These are phyloP conservation scores for Hystrix brachyura DNA, from an alignment of 2,113 vertebrate genomes.

Conservation along the genomic window DNA sequence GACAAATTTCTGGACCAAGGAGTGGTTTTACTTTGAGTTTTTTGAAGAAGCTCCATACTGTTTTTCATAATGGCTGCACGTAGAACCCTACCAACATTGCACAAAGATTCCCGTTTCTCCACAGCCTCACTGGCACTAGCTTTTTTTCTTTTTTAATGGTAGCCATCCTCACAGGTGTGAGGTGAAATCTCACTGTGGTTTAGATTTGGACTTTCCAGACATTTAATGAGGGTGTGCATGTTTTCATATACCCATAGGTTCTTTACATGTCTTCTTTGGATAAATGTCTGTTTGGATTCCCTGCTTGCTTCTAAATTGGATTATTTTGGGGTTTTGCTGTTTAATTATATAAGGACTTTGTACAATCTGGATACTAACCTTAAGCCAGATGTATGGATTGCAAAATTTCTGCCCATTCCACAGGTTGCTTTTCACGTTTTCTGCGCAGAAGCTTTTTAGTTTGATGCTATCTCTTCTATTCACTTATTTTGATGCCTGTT, in stretches of 20 bases:
- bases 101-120: not conserved
- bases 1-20: not conserved
- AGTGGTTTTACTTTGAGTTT: not conserved
- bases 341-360: not conserved
- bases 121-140: not conserved
- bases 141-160: not conserved
- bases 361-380: not conserved
- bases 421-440: not conserved
- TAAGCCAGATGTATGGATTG: not conserved
- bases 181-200: not conserved
- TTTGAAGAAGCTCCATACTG: too few relatives aligned
- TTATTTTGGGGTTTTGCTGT: not conserved
- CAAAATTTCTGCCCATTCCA: not conserved
- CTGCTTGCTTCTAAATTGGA: not conserved
- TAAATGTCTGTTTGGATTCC: not conserved
- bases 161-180: not conserved
- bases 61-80: not conserved
- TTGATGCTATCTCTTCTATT: not conserved
- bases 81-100: not conserved
- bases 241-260: not conserved
- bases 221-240: not conserved
- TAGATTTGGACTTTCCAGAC: not conserved
- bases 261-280: not conserved
- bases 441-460: not conserved
- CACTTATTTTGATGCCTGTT: not conserved